phyloP scores from a whole-genome alignment of 37 sponge, comb jelly and placozoan species.

The Beroe forskalii region DNA sequence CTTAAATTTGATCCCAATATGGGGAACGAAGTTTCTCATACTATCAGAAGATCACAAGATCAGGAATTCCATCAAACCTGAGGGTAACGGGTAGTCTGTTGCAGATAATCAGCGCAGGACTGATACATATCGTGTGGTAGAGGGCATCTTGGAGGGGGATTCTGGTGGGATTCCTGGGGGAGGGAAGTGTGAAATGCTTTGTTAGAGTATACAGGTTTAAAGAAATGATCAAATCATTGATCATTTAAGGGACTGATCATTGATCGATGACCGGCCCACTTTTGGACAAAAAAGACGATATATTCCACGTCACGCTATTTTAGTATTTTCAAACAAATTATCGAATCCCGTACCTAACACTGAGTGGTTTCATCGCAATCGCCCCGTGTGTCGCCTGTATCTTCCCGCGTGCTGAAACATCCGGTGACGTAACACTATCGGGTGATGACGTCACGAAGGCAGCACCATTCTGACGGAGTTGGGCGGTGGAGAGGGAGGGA shows the following conservation, averaged over 20 bases:
- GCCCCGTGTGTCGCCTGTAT: background rate
- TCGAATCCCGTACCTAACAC: background rate
- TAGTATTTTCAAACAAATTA: background rate
- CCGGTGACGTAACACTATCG: background rate
- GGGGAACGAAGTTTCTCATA: too few relatives aligned
- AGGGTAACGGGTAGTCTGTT: constrained; percentile 58
- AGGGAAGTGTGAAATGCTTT: too few relatives aligned
- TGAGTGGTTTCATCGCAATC: constrained; percentile 28
- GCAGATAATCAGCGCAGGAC: constrained; percentile 2
- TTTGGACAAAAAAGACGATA: too few relatives aligned
- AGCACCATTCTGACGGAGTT: background rate
- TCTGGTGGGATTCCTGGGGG: constrained; percentile 26
- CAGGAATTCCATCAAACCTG: too few relatives aligned
- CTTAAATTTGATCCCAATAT: too few relatives aligned
- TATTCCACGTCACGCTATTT: too few relatives aligned
- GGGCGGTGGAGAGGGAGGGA: constrained; percentile 2
- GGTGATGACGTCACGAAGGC: constrained; percentile 17
- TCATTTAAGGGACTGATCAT: too few relatives aligned
- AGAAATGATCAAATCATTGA: too few relatives aligned
- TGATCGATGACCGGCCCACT: too few relatives aligned
- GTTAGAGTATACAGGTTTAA: too few relatives aligned
- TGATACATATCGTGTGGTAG: constrained; percentile 57
- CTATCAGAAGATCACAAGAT: too few relatives aligned
- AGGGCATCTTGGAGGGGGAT: background rate
- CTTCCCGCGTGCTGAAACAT: background rate